Base-by-base conservation (phyloP, 2,113 vertebrate genomes). In the Benthochromis sp. region DNA sequence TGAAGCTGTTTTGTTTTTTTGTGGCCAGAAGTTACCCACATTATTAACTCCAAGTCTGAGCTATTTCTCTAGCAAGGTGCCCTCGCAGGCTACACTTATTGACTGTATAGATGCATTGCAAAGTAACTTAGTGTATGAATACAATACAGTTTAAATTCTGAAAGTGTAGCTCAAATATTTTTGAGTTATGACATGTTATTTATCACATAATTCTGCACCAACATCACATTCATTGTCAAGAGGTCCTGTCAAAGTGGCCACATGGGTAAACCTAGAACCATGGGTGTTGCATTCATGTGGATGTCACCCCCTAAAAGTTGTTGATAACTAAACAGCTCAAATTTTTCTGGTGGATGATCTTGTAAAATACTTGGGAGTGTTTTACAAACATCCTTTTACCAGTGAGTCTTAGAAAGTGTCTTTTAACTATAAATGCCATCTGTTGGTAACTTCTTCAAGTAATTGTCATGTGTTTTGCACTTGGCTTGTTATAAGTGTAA, bases 271-370 rank as follows among this genome's bases (percentile, higher is more conserved):
- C 24, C 12, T 50, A 19, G 43, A 73, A 73, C 13, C 40, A 27
- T 45, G 69, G 13, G 69, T 73, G 5, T 1, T 73, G 69, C 5
- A 47, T 45, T 73, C 69, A 27, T 47, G 21, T 47, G 71, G 71
- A 47, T 29, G 10, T 76, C 40, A 47, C 34, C 69, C 9, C 9
- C 6, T 47, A 29, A 76, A 76, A 2, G 9, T 29, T 11, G 21
- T 45, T 76, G 40, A 14, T 76, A 45, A 73, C 21, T 3, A 76
- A 2, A 27, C 38, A 45, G 1, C 21, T 43, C 13, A 5, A 24
- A 0, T 3, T 40, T 4, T 24, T 40, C n/a, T 13, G 9, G 3
- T 27, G 2, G 16, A 63, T 36, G n/a, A 9, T 45, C 21, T 47
- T 29, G n/a, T 43, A 14, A 29, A 59, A 36, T 63, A 47, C 14